Base-by-base conservation (phyloP, 2,888 invertebrate species). In the Meloe dianella region DNA sequence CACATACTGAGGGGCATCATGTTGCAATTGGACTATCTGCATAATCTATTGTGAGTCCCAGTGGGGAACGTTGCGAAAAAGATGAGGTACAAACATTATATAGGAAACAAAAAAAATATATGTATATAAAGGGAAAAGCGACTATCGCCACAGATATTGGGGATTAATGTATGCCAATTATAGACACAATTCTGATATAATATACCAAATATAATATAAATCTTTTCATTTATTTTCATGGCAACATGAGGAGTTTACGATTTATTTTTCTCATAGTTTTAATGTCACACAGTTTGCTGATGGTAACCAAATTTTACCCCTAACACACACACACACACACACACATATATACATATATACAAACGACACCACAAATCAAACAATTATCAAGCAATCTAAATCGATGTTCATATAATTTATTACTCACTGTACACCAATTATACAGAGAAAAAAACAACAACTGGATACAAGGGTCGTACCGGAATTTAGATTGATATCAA, bases 51-150 rank as follows among this genome's bases (percentile, higher is more conserved):
- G 68, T 68, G 32, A 63, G 41, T 57, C 71, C 72, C 73, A 66
- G 68, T 70, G 72, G 74, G 73, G 75, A 47, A 72, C 66, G 73
- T 74, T 73, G 74, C 72, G 75, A 74, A 75, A 75, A 72, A 74
- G 73, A 75, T 72, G 75, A 76, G 73, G 75, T 75, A 73, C 73
- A 74, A 65, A 68, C 65, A 60, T 61, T 64, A n/a, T 47, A 41
- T 61, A 17, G 41, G 14, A 41, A 41, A 17, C n/a, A 41, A 41
- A 41, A 47, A 3, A 47, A 20, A 20, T 20, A 47, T n/a, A 38
- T 4, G 12, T 10, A 32, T 32, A 62, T 51, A 60, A 60, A 61
- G 68, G 65, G 64, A 66, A 30, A n/a, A n/a, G n/a, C 61, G 32
- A 51, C 59, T 62, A 54, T 35, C 57, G 60, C 56, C 60, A 61